Evolutionary conservation across 2,113 vertebrate genomes (phyloP), one percentile per base, ranked within the genome.

Genomic region (Oplegnathus fasciatus): DNA sequence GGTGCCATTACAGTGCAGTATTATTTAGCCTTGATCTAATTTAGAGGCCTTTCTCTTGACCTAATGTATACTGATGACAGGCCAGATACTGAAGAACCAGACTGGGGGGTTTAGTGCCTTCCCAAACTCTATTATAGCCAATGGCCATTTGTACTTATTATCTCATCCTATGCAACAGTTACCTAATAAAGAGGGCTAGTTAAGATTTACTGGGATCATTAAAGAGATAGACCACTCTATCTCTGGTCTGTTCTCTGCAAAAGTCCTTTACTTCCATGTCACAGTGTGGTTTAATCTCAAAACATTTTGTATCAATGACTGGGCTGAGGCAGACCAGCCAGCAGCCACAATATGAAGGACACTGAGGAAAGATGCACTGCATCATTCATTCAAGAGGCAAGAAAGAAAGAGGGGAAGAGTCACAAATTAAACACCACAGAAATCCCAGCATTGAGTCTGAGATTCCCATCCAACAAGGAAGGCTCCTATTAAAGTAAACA

Each of bases 121-220:
- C 78, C 82, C 73, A 94, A 94, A 93, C 89, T 90, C 79, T 79
- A 93, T 94, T 94, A 94, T 30, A 89, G 80, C 85, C 85, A 91
- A 62, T 80, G 72, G 71, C 82, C 83, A 92, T 95, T 88, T 92
- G 91, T 93, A 93, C 86, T 89, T 91, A 94, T 95, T 95, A 94
- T 80, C 84, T 88, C 58, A 93, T 93, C 81, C 81, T 66, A 80
- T 90, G 89, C 84, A 93, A 92, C 90, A 92, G 91, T 92, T 94
- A 91, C 82, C 92, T 86, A 91, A 95, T 93, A 92, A 93, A 90
- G 82, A 87, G 67, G 42, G 75, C 76, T 86, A 91, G 90, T 91
- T 84, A 91, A 93, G 91, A 95, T 95, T 91, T 89, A 95, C 75
- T 80, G 88, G 62, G 69, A 48, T 92, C 87, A 94, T 93, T 90